Evolutionary conservation across 1,140 invertebrate species (phyloP).

Genomic region (Aphis gossypii): DNA sequence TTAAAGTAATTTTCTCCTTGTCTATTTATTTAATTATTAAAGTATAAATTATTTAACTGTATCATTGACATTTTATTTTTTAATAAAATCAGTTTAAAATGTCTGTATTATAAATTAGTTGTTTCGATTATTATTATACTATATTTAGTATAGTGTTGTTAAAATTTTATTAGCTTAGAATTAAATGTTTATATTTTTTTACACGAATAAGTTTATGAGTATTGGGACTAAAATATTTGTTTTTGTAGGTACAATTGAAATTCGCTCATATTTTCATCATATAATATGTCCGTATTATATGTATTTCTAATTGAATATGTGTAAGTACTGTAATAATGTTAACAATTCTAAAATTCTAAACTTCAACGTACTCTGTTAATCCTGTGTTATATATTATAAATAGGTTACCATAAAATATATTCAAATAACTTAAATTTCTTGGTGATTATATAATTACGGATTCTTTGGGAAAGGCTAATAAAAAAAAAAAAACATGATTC

Average conservation of each 20-base stretch:
- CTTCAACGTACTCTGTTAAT: too few relatives aligned
- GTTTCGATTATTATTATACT: neutral
- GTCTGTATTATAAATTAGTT: neutral
- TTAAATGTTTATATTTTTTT: neutral
- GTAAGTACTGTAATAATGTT: too few relatives aligned
- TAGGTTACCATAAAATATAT: neutral
- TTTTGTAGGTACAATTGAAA: neutral
- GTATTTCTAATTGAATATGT: neutral
- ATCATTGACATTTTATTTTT: neutral
- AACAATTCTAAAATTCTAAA: too few relatives aligned
- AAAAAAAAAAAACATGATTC: neutral
- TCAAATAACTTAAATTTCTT: neutral
- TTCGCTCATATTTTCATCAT: neutral
- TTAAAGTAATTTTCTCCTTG: neutral
- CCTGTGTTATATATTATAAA: neutral
- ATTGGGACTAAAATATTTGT: neutral
- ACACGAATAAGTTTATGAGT: neutral
- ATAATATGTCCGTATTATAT: neutral
- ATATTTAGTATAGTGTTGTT: neutral
- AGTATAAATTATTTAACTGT: neutral
- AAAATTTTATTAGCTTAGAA: neutral
- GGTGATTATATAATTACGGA: neutral
- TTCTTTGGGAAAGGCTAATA: neutral
- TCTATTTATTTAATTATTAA: neutral
- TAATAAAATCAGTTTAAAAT: neutral